Conservation (phyloP, 2,888 invertebrate genomes). For the Standfussiana lucernea region DNA sequence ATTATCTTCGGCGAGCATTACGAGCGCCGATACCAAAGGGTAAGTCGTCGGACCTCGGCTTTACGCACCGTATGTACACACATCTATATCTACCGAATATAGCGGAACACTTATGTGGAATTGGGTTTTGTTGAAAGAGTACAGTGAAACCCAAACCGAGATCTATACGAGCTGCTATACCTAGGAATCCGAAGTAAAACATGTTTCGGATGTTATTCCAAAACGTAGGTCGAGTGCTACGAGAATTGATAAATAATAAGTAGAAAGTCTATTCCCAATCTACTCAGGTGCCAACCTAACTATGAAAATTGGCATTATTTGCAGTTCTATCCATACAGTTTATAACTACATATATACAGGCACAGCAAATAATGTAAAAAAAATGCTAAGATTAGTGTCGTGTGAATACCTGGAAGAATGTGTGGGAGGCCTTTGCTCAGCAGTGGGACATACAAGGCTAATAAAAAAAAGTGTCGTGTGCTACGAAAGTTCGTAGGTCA, state of each 20-base stretch:
- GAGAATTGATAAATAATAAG: not conserved
- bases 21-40: conserved; percentile 83
- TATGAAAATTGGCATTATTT: not conserved
- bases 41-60: conserved; percentile 77
- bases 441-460: too few species aligned
- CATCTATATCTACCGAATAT: conserved; percentile 42
- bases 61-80: conserved; percentile 61
- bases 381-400: not conserved
- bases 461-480: not conserved
- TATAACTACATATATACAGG: not conserved
- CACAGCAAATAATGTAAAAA: not conserved
- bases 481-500: conserved; percentile 26
- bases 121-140: conserved; percentile 2
- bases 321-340: not conserved
- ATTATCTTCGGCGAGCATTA: conserved; percentile 87
- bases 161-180: not conserved
- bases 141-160: not conserved
- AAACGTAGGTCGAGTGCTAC: not conserved
- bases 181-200: not conserved
- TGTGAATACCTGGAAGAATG: too few species aligned
- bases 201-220: not conserved
- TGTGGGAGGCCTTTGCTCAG: too few species aligned
- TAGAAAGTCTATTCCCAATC: not conserved
- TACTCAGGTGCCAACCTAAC: not conserved
- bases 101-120: conserved; percentile 9